Conservation (phyloP, 2,888 invertebrate genomes). For the Iselma pallidipennis region DNA sequence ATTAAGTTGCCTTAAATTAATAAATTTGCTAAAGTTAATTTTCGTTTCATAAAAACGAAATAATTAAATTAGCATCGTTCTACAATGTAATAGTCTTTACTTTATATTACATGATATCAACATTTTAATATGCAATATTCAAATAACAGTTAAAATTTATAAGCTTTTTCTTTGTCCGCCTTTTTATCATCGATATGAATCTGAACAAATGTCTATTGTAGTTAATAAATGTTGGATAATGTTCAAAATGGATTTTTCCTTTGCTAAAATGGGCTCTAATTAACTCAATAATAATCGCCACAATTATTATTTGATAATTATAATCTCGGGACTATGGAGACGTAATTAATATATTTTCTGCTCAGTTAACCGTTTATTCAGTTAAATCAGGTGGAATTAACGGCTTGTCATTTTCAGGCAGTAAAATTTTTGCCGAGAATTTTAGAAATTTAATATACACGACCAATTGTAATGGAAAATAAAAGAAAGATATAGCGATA, state of each 20-base stretch:
- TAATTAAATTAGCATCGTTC: neutral
- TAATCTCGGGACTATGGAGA: constrained; percentile 6
- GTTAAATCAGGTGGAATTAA: constrained; percentile 28
- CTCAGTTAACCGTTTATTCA: constrained; percentile 16
- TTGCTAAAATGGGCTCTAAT: constrained; percentile 14
- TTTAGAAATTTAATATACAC: neutral
- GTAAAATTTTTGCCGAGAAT: constrained; percentile 3
- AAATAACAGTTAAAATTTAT: neutral
- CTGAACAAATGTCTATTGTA: neutral
- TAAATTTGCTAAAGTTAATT: no score
- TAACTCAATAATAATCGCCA: constrained; percentile 20
- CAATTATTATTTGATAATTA: constrained; percentile 24
- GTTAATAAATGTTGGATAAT: neutral
- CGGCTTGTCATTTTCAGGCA: constrained; percentile 25
- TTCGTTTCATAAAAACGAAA: neutral
- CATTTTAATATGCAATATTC: neutral
- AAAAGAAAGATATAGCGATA: neutral
- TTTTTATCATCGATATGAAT: neutral
- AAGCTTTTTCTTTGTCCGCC: neutral
- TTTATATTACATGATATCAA: neutral
- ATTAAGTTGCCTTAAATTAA: neutral
- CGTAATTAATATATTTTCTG: constrained; percentile 26
- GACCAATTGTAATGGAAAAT: neutral
- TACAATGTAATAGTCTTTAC: neutral
- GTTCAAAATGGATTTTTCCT: neutral